A percentile compares a stretch with the other conserved stretches of the same genome.
Conservation (phyloP, 2,797 vertebrate genomes). For the Enteromius thamalakanensis region DNA sequence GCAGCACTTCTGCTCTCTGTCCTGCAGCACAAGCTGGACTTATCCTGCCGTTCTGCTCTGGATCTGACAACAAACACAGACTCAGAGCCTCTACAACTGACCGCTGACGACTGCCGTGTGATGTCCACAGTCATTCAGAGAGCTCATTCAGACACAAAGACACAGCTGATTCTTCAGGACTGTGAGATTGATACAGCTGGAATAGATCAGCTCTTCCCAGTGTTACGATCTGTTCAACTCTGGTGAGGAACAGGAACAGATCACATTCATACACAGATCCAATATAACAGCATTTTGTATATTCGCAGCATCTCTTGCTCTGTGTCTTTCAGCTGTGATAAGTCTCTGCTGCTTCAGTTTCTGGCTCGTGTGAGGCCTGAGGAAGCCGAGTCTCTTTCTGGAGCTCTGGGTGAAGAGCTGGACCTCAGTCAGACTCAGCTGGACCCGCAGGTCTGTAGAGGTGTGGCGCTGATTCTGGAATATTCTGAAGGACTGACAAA, state of each 20-base stretch:
- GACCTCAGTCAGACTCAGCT: slow-evolving; percentile 68
- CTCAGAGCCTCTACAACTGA: slow-evolving; percentile 46
- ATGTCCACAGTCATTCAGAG: slow-evolving; percentile 51
- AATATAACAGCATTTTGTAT: not conserved
- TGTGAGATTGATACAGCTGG: slow-evolving; percentile 63
- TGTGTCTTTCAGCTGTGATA: slow-evolving; percentile 54
- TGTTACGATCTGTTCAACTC: slow-evolving; percentile 56
- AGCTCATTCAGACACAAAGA: slow-evolving; percentile 34
- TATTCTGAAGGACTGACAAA: slow-evolving; percentile 62
- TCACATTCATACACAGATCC: not conserved
- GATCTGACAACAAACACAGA: slow-evolving; percentile 49
- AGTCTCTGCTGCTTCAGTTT: slow-evolving; percentile 63
- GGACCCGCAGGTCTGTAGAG: slow-evolving; percentile 55
- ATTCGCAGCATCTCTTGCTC: not conserved
- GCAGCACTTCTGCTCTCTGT: slow-evolving; percentile 55
- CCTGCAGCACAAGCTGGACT: slow-evolving; percentile 62
- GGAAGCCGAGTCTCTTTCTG: slow-evolving; percentile 52
- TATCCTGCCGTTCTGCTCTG: slow-evolving; percentile 54
- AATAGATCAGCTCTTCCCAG: slow-evolving; percentile 59
- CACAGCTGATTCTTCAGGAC: slow-evolving; percentile 59
- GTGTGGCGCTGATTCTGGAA: slow-evolving; percentile 64
- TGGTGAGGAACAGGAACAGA: slow-evolving; percentile 11
- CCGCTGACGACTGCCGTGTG: slow-evolving; percentile 47
- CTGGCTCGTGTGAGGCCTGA: slow-evolving; percentile 48
- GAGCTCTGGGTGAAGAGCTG: slow-evolving; percentile 63